Percentiles rank a stretch among this genome's conserved stretches.
These are phyloP conservation scores for Artemisiospiza belli DNA, from an alignment of 2,113 vertebrate species.

Conservation along the genomic window DNA sequence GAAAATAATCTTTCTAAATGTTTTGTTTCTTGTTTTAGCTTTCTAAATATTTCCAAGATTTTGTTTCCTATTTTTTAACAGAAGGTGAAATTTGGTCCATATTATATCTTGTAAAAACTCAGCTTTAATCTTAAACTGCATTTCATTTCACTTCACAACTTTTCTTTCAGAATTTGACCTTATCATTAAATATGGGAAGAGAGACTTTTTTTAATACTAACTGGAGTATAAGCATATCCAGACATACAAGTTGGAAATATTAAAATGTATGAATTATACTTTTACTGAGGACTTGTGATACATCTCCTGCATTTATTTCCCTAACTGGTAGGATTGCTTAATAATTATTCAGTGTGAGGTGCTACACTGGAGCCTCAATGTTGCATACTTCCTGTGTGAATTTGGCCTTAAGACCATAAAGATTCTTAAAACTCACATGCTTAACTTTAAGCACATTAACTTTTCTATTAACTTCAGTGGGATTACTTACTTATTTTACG, in stretches of 20 bases:
- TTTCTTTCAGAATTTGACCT: neutral
- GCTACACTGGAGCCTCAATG: neutral
- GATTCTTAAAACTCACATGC: constrained; percentile 66
- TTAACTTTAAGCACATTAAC: constrained; percentile 68
- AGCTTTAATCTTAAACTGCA: neutral
- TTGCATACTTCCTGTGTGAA: constrained; percentile 63
- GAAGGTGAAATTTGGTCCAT: neutral
- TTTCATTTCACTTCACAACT: neutral
- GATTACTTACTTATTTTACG: constrained; percentile 61
- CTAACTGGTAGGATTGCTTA: neutral
- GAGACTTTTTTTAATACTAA: neutral
- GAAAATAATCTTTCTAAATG: neutral
- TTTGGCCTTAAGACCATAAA: constrained; percentile 51
- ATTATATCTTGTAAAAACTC: neutral
- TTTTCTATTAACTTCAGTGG: constrained; percentile 69
- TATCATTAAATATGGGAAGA: neutral
- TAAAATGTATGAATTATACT: neutral
- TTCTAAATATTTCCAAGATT: neutral
- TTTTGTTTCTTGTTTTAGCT: neutral
- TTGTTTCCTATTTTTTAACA: neutral
- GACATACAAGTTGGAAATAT: neutral
- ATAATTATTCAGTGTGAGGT: constrained; percentile 8
- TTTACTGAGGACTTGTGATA: neutral
- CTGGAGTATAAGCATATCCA: neutral
- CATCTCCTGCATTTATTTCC: neutral